Conservation (phyloP, 2,888 invertebrate species). For the Oxytorus armatus region DNA sequence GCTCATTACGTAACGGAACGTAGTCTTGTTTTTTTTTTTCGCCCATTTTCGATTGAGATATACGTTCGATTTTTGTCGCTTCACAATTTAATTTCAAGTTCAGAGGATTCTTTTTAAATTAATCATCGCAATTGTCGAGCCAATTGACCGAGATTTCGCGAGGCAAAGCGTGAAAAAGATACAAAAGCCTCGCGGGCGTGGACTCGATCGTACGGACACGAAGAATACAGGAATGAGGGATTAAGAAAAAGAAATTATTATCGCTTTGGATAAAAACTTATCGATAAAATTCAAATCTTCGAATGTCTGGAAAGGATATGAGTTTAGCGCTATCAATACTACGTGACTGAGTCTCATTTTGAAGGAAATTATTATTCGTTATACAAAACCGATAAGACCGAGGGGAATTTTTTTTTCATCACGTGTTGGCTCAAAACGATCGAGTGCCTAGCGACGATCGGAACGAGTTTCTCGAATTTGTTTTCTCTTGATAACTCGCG, state of each 20-base stretch:
- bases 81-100: slow-evolving; percentile 22
- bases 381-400: no score
- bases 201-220: slow-evolving; percentile 4
- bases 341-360: neutral
- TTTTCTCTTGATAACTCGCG: no score
- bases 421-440: no score
- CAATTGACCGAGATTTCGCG: neutral
- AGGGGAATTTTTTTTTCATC: no score
- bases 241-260: neutral
- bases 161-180: neutral
- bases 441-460: no score
- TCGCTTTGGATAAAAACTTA: slow-evolving; percentile 6
- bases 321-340: neutral
- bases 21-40: neutral
- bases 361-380: neutral
- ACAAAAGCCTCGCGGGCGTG: neutral
- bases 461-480: no score
- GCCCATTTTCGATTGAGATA: neutral
- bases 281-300: neutral
- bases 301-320: neutral
- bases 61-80: neutral
- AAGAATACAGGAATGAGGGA: neutral
- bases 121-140: neutral
- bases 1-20: slow-evolving; percentile 27
- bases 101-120: slow-evolving; percentile 24